These are phyloP conservation scores for Temnopleurus reevesii DNA, from an alignment of 53 echinoderm and acorn worm species.

Conservation along the genomic window DNA sequence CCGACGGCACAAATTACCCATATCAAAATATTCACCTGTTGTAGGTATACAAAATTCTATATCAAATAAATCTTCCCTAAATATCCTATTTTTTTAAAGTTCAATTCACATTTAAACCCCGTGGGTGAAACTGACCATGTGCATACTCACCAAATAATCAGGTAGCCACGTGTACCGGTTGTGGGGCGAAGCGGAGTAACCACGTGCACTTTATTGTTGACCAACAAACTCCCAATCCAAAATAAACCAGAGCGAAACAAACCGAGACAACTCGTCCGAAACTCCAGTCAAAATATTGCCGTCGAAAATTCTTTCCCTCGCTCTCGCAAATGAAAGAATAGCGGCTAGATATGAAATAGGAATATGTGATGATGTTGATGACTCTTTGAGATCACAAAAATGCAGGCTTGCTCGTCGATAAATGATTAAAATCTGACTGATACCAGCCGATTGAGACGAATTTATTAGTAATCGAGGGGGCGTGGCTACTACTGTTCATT, in stretches of 20 bases:
- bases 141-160: background rate
- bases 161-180: conserved; percentile 29
- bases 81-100: too few relatives aligned
- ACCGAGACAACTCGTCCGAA: background rate
- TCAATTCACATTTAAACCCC: too few relatives aligned
- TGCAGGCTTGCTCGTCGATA: background rate
- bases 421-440: conserved; percentile 9
- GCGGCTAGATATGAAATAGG: background rate
- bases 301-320: background rate
- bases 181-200: background rate
- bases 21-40: too few relatives aligned
- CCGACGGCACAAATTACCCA: too few relatives aligned
- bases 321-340: background rate
- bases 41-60: too few relatives aligned
- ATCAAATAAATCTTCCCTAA: too few relatives aligned
- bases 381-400: background rate
- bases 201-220: conserved; percentile 52
- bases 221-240: conserved; percentile 36
- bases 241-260: background rate
- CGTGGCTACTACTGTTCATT: conserved; percentile 34
- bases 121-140: background rate
- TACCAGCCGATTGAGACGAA: conserved; percentile 12
- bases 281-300: background rate
- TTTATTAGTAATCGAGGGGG: conserved; percentile 37
- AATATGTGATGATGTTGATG: background rate